Percentiles rank a stretch among this genome's conserved stretches.
phyloP scores from a whole-genome alignment of 1,140 invertebrate species.

The Nephila pilipes region DNA sequence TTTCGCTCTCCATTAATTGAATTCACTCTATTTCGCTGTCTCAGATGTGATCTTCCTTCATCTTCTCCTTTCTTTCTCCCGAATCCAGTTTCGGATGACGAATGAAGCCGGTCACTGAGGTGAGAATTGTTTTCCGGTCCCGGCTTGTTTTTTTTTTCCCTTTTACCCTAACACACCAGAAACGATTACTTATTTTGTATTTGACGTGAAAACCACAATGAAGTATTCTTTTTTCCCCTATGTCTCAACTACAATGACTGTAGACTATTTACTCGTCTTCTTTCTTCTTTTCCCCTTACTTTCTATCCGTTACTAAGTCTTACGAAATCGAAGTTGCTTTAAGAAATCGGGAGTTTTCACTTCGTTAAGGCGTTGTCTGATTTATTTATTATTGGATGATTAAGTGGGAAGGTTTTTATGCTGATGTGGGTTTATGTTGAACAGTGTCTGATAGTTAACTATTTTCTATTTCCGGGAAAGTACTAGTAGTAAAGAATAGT shows the following conservation, averaged over 20 bases:
- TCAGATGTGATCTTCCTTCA: background rate
- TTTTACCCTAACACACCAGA: background rate
- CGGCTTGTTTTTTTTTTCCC: background rate
- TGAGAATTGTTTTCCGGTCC: conserved; percentile 40
- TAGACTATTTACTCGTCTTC: background rate
- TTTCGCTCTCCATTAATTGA: conserved; percentile 16
- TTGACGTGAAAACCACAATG: conserved; percentile 24
- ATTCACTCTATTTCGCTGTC: background rate
- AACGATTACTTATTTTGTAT: conserved; percentile 42
- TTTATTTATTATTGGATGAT: too few relatives aligned
- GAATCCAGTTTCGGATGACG: conserved; percentile 39
- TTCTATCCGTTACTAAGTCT: background rate
- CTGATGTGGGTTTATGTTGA: too few relatives aligned
- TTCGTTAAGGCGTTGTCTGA: too few relatives aligned
- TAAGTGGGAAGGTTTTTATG: too few relatives aligned
- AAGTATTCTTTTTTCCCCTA: background rate
- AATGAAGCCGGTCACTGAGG: conserved; percentile 46
- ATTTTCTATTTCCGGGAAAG: too few relatives aligned
- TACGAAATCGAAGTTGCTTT: background rate
- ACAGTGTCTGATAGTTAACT: too few relatives aligned
- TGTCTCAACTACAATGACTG: background rate
- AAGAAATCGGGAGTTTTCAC: background rate
- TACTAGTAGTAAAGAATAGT: too few relatives aligned
- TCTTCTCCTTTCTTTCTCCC: background rate
- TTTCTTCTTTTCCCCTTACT: background rate